Base-by-base conservation (phyloP, 2,888 invertebrate species). In the Cryptocephalus moraei region DNA sequence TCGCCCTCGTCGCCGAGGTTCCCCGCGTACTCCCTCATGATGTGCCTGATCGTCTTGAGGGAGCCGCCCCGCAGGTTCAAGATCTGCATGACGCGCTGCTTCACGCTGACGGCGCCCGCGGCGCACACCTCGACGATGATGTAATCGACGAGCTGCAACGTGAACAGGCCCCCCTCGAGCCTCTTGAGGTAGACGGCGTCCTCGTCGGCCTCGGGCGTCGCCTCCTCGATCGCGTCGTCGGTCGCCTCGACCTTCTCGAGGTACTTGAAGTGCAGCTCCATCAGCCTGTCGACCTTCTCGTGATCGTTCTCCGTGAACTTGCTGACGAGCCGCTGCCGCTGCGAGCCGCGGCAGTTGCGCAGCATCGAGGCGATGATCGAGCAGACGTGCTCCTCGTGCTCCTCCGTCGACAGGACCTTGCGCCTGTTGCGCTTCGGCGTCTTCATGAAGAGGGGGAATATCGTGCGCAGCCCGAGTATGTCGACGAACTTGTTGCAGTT, bases 401-500 rank as follows among this genome's bases (percentile, higher is more conserved):
- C 91, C 64, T 92, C 91, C 0, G 86, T 78, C 8, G 88, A 86
- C 9, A 91, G 72, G 41, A 91, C 76, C 48, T 57, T 82, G 64
- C 85, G 86, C 50, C 86, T 76, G 60, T 81, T 82, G 60, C 86
- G 82, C 61, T 89, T 89, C 0, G 99, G 99, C 0, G 97, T 97
- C 73, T 96, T 94, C 97, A 99, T 97, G 66, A 97, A 99, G 1
- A 99, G 74, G 1, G 99, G 99, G 71, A 99, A 99, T 50, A 99
- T 87, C 6, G 95, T 95, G 41, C 97, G 77, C 10, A 99, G 76
- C 0, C 99, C 95, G 41, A 55, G 36, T 32, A 53, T 51, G 43
- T 53, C 50, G 9, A 55, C 52, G 70, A 99, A 94, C 72, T 97
- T 97, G 66, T 91, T 92, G 68, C 95, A 93, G 68, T 96, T 96